Evolutionary conservation across 2,113 vertebrate species (phyloP), one percentile per base, ranked within the genome.

Genomic region (Upupa epops): DNA sequence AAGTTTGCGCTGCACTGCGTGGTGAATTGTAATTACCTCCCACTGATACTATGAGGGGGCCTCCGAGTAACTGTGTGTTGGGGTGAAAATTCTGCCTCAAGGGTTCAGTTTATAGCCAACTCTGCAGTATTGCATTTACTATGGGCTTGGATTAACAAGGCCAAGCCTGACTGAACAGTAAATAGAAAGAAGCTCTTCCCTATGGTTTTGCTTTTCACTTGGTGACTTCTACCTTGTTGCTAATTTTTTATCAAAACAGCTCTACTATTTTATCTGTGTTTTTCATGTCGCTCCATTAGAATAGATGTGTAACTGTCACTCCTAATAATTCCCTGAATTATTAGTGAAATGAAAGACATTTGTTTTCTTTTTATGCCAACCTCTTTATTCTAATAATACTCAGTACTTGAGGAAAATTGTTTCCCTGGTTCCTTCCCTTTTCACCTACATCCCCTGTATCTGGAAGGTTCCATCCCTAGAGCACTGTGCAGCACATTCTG

Each of bases 11-110:
- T 82, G 74, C 21, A 3, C 16, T 82, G 66, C 9, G 31, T 32
- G 42, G 37, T 82, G 81, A 52, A 51, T 42, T 82, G 37, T 82
- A 74, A 87, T 59, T 80, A 40, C 0, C 1, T 21, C 32, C 20
- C 31, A 11, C 0, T 75, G 87, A 72, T 70, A 61, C 13, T 34
- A 26, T 2, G 12, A 61, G 46, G 61, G 65, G 70, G 88, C 48
- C 58, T 95, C 76, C 28, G 25, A 63, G 18, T 61, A 71, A 34
- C 9, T 55, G 29, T 76, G 60, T 29, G 8, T 31, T 69, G 58
- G 51, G 61, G 56, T 75, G 58, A 88, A 88, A 82, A 96, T 76
- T 86, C 51, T 65, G 40, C 61, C 58, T 58, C 56, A 29, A 70
- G 69, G 21, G 20, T 84, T 86, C 61, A 56, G 19, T 86, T 91